Base-by-base conservation (phyloP, 2,797 vertebrate species). In the Sebastes dallii region DNA sequence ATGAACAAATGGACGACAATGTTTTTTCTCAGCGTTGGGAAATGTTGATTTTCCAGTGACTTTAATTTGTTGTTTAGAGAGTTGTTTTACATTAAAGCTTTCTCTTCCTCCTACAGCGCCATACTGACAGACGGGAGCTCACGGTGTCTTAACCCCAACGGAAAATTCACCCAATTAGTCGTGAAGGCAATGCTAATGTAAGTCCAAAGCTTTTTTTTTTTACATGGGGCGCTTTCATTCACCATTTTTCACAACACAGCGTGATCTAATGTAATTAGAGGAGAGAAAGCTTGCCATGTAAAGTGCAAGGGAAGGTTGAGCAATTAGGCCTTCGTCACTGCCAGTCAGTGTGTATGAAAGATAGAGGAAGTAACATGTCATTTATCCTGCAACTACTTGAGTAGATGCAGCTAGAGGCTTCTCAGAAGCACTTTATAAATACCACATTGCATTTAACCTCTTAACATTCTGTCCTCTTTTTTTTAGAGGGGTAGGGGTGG, bases 81-180 rank as follows among this genome's bases (percentile, higher is more conserved):
- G 3, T 20, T 56, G 18, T 32, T 70, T 72, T 24, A 24, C 7
- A 20, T 52, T 16, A 46, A 24, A 8, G 2, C 6, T 64, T 36
- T 69, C 11, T 36, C 11, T 30, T 66, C 65, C 24, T 80, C 22
- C 32, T 66, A 8, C 72, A 92, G 86, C 60, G 76, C 58, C 62
- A 4, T 0, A 3, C n/a, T 89, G 52, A 86, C 55, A n/a, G 2
- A 70, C 11, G 0, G 1, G 0, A 5, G 0, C 0, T 0, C 0
- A 3, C 0, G 0, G 7, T 93, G 92, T 50, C 78, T 93, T 2
- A 25, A 88, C 46, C 87, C 88, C 5, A 0, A 5, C 0, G 0
- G 0, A 0, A 0, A 0, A 0, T 76, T 76, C 14, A 58, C 66
- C 7, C 0, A 18, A 24, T 0, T 0, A 0, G 0, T 85, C 9